Evolutionary conservation across 1,140 invertebrate species (phyloP).

Genomic region (Eumeta japonica): DNA sequence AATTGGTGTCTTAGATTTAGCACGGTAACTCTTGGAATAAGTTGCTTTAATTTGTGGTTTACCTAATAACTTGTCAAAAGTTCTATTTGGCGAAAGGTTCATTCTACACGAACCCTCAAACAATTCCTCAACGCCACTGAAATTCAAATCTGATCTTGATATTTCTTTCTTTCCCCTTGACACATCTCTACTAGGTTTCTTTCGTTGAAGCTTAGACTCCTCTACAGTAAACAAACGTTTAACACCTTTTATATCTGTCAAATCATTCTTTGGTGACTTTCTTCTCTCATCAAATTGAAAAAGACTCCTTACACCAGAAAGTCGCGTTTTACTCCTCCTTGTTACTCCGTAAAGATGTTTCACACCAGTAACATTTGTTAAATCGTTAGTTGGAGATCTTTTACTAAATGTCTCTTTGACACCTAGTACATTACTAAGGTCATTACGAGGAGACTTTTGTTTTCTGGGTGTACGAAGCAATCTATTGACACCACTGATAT

Average conservation of each 20-base stretch:
- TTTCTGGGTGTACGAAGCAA: conserved; percentile 31
- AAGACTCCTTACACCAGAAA: conserved; percentile 35
- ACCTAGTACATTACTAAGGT: conserved; percentile 41
- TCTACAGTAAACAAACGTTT: conserved; percentile 31
- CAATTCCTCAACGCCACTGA: conserved; percentile 35
- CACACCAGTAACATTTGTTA: conserved; percentile 39
- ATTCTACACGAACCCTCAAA: conserved; percentile 16
- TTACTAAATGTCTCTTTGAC: conserved; percentile 35
- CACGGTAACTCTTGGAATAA: conserved; percentile 25
- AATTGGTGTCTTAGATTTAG: conserved; percentile 8
- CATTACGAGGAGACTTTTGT: conserved; percentile 35
- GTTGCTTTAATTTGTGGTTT: conserved; percentile 23
- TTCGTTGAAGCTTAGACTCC: too few relatives aligned
- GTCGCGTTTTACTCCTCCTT: conserved; percentile 26
- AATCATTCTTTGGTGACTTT: conserved; percentile 28
- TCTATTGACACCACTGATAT: conserved; percentile 39
- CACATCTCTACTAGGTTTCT: conserved; percentile 12
- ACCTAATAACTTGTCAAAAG: conserved; percentile 30
- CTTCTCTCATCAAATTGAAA: conserved; percentile 9
- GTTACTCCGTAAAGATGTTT: conserved; percentile 26
- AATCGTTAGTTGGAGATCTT: conserved; percentile 30
- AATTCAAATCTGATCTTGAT: too few relatives aligned
- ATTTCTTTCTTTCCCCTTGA: conserved; percentile 1
- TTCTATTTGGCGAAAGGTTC: conserved; percentile 9
- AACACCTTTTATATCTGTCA: conserved; percentile 37